phyloP scores from a whole-genome alignment of 2,113 vertebrate species.

The Nannospalax galili region DNA sequence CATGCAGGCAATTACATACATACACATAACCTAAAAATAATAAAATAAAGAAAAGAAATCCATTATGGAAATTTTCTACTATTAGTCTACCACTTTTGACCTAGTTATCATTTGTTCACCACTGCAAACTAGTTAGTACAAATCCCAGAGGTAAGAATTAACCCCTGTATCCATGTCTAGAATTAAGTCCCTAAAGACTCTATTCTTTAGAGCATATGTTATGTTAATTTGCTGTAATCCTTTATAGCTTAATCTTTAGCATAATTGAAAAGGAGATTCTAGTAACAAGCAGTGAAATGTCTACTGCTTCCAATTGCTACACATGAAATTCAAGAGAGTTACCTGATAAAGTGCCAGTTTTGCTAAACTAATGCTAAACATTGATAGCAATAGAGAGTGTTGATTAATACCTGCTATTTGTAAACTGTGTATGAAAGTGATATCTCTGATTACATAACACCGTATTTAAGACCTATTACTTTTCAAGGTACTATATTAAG shows the following conservation, averaged over 20 bases:
- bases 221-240: conserved; percentile 58
- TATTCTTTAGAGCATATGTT: conserved; percentile 37
- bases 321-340: conserved; percentile 51
- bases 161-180: conserved; percentile 2
- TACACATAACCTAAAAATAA: no score
- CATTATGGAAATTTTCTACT: background rate
- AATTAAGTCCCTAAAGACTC: conserved; percentile 51
- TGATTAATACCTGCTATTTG: conserved; percentile 60
- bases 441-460: conserved; percentile 36
- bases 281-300: conserved; percentile 31
- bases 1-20: no score
- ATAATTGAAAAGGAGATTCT: conserved; percentile 62
- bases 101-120: conserved; percentile 37
- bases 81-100: background rate
- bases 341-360: conserved; percentile 44
- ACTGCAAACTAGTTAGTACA: background rate
- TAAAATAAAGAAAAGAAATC: no score
- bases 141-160: conserved; percentile 37
- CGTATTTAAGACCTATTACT: conserved; percentile 67
- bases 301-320: background rate
- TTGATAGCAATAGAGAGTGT: conserved; percentile 26
- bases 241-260: conserved; percentile 54
- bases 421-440: conserved; percentile 43
- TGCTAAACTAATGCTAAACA: conserved; percentile 37
- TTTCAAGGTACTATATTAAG: conserved; percentile 66